Base-by-base conservation (phyloP, 2,797 vertebrate genomes). In the Falco columbarius region DNA sequence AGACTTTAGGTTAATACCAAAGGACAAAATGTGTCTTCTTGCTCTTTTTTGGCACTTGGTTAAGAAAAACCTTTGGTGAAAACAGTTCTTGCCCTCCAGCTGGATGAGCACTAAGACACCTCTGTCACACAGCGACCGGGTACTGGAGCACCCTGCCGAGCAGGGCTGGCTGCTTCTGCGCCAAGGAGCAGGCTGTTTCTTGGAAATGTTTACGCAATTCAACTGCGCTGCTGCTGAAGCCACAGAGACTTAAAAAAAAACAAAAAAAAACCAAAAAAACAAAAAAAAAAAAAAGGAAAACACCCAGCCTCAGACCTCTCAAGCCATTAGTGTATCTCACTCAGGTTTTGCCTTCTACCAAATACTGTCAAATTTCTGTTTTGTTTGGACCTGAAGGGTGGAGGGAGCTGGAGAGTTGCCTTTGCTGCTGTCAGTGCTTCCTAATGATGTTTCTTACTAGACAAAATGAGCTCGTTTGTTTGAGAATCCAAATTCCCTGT, bases 391-490 rank as follows among this genome's bases (percentile, higher is more conserved):
- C 68, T 91, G 84, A 90, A 86, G 92, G 84, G 81, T 91, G 76
- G 70, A 92, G 80, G 79, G 73, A 74, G 29, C 74, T 96, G 90
- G 86, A 93, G 22, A 36, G 32, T 29, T 95, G 83, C 94, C 81
- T 85, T 89, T 3, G 4, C 80, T 91, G 81, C 86, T 95, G 72
- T 87, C 93, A 95, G 49, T 86, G 79, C 54, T 90, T 96, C 92
- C 76, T 93, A 91, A 92, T 86, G 72, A 81, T 92, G 68, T 86
- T 89, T 94, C 88, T 86, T 23, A 32, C 67, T 83, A 88, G 56
- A 91, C 68, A 96, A 94, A 96, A 96, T 91, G 51, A 95, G 75
- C 38, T 94, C 82, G 82, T 19, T 91, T 95, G 89, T 94, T 93
- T 94, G 75, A 12, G 9, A 87, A 92, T 92, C 42, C 34, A 72